Evolutionary conservation across 2,113 vertebrate species (phyloP).

Genomic region (Psilopsiagon aurifrons): DNA sequence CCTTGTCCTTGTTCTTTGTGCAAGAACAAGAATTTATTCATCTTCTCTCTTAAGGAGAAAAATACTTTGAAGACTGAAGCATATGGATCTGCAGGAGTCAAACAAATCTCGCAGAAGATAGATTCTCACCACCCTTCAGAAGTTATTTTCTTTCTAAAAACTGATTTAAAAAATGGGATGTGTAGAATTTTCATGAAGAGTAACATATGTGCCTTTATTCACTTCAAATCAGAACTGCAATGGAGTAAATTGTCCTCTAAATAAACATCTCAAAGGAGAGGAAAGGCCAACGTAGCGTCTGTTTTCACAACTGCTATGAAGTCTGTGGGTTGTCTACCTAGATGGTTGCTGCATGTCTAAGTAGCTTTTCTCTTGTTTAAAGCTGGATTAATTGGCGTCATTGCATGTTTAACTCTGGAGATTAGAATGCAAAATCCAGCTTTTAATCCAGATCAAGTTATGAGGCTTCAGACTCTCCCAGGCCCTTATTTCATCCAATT

Average conservation of each 20-base stretch:
- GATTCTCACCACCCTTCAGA: neutral
- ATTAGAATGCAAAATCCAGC: neutral
- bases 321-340: neutral
- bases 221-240: neutral
- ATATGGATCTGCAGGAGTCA: neutral
- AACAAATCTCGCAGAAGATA: neutral
- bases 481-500: neutral
- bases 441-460: neutral
- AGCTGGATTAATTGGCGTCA: neutral
- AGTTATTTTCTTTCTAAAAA: neutral
- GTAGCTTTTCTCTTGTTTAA: neutral
- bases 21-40: neutral
- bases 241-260: neutral
- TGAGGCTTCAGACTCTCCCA: neutral
- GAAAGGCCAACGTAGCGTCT: neutral
- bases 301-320: neutral
- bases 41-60: neutral
- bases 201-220: neutral
- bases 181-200: neutral
- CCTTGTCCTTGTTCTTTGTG: neutral
- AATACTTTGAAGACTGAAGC: neutral
- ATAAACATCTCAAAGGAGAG: neutral
- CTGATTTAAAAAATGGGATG: neutral
- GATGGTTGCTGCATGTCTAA: neutral
- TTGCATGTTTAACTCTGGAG: neutral